Conservation (phyloP, 2,888 invertebrate species). For the Pachycephus smyrnensis region DNA sequence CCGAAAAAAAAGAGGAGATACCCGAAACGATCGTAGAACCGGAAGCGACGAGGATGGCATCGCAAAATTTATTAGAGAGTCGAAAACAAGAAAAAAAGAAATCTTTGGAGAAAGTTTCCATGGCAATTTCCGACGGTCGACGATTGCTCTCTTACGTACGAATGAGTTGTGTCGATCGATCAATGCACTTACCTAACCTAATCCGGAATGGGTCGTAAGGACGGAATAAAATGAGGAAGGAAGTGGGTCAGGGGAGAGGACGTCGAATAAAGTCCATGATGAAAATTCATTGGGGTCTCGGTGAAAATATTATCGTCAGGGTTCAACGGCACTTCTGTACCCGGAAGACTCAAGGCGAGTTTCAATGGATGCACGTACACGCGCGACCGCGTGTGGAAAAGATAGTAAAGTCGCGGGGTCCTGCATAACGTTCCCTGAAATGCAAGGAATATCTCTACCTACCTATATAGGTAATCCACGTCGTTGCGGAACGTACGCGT, state of each 20-base stretch:
- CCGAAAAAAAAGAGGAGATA: neutral
- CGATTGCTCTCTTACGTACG: no score
- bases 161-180: neutral
- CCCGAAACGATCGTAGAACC: no score
- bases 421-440: slow-evolving; percentile 32
- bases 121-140: no score
- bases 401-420: slow-evolving; percentile 17
- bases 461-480: neutral
- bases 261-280: no score
- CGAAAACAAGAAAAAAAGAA: no score
- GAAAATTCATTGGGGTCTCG: neutral
- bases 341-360: neutral
- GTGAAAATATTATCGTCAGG: neutral
- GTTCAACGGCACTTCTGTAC: neutral
- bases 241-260: no score
- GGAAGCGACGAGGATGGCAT: no score
- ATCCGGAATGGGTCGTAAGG: neutral
- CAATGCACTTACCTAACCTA: neutral
- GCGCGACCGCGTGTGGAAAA: neutral
- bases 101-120: neutral
- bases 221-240: neutral
- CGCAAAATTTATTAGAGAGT: neutral
- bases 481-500: slow-evolving; percentile 20
- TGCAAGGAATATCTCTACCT: neutral
- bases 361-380: neutral